phyloP scores from a whole-genome alignment of 2,797 vertebrate genomes.

The Tarsius wallacei region DNA sequence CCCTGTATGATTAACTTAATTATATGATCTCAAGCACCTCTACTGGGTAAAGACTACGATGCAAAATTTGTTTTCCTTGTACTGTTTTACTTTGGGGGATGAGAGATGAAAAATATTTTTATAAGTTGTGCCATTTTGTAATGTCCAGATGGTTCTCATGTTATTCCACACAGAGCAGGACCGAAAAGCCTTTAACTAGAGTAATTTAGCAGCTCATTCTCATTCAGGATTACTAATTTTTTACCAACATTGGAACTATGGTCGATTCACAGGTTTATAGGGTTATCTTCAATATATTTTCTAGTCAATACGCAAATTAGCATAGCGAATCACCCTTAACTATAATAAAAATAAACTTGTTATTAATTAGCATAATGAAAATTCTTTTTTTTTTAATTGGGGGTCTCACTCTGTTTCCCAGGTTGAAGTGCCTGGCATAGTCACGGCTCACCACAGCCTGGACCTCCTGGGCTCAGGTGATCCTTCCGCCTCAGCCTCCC shows the following conservation, averaged over 20 bases:
- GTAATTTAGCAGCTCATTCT: neutral
- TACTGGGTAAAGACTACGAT: neutral
- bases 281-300: neutral
- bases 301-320: neutral
- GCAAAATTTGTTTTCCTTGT: conserved; percentile 8
- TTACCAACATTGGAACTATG: neutral
- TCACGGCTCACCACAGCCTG: too few relatives aligned
- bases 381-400: neutral
- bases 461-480: too few relatives aligned
- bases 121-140: neutral
- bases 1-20: neutral
- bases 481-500: too few relatives aligned
- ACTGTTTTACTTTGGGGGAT: conserved; percentile 22
- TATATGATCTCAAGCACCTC: neutral
- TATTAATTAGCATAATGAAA: conserved; percentile 25
- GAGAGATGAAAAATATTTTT: neutral
- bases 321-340: neutral
- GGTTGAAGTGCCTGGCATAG: too few relatives aligned
- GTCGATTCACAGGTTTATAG: neutral
- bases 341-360: neutral
- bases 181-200: neutral
- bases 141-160: neutral
- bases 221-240: neutral
- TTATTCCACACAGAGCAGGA: neutral
- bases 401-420: too few relatives aligned